phyloP scores from a whole-genome alignment of 2,888 invertebrate genomes.

The Pheosia tremula region DNA sequence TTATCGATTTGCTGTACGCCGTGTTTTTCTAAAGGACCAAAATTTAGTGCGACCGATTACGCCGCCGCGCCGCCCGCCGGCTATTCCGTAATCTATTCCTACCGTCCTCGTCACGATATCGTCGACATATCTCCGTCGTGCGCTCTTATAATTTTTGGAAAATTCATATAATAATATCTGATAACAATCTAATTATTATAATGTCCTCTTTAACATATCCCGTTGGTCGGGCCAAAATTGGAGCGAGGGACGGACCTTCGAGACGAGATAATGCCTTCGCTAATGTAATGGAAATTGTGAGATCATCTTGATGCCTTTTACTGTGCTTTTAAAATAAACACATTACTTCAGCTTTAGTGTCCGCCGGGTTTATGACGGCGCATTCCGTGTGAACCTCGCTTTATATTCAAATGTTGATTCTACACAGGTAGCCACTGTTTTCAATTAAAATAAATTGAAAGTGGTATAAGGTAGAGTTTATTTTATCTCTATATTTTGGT shows the following conservation, averaged over 20 bases:
- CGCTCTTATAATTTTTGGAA: constrained; percentile 78
- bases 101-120: constrained; percentile 77
- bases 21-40: constrained; percentile 78
- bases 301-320: constrained; percentile 73
- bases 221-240: constrained; percentile 73
- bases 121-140: constrained; percentile 75
- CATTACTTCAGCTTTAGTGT: constrained; percentile 57
- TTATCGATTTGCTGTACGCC: constrained; percentile 80
- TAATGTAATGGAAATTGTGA: constrained; percentile 78
- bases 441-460: constrained; percentile 50
- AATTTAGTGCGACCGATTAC: constrained; percentile 75
- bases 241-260: constrained; percentile 64
- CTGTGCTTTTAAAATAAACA: constrained; percentile 80
- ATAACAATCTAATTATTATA: constrained; percentile 84
- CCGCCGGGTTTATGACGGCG: constrained; percentile 46
- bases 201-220: constrained; percentile 83
- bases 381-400: constrained; percentile 46
- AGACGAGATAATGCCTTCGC: constrained; percentile 74
- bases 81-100: constrained; percentile 77
- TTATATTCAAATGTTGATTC: constrained; percentile 46
- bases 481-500: background rate
- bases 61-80: constrained; percentile 62
- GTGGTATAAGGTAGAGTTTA: constrained; percentile 18
- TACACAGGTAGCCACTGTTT: constrained; percentile 48
- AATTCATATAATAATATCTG: constrained; percentile 83